Conservation (phyloP, 1,140 invertebrate genomes). For the Apis mellifera region DNA sequence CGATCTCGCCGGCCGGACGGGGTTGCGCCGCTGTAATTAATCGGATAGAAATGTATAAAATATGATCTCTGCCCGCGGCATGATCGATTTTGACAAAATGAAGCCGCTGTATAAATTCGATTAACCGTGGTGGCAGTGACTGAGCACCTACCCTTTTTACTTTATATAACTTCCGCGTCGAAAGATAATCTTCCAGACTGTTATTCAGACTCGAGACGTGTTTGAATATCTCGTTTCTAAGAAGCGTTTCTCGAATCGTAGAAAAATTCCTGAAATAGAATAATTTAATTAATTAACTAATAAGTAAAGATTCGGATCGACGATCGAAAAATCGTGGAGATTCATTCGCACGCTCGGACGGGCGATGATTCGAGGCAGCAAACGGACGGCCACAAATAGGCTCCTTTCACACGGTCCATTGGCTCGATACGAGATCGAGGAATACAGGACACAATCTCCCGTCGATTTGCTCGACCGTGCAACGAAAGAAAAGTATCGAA, state of each 20-base stretch:
- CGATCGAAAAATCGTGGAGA: neutral
- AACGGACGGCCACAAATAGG: constrained; percentile 26
- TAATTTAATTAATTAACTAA: too few species aligned
- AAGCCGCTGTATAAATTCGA: neutral
- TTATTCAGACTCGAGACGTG: too few species aligned
- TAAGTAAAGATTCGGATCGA: too few species aligned
- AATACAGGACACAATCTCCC: constrained; percentile 35
- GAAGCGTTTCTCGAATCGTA: too few species aligned
- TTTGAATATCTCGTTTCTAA: too few species aligned
- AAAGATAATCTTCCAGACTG: too few species aligned
- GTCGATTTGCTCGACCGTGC: neutral
- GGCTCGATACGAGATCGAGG: constrained; percentile 18
- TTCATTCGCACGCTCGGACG: neutral
- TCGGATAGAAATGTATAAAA: constrained; percentile 31
- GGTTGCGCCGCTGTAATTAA: constrained; percentile 27
- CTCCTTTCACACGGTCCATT: constrained; percentile 33
- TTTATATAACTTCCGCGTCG: too few species aligned
- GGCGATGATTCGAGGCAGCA: constrained; percentile 17
- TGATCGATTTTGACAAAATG: neutral
- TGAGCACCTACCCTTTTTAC: too few species aligned
- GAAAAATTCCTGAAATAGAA: too few species aligned
- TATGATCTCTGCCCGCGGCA: neutral
- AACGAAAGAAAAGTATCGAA: constrained; percentile 12
- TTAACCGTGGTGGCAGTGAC: neutral
- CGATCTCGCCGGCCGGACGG: neutral